Evolutionary conservation across 1,140 invertebrate species (phyloP), one percentile per base, ranked within the genome.

Genomic region (Drosophila sp.): DNA sequence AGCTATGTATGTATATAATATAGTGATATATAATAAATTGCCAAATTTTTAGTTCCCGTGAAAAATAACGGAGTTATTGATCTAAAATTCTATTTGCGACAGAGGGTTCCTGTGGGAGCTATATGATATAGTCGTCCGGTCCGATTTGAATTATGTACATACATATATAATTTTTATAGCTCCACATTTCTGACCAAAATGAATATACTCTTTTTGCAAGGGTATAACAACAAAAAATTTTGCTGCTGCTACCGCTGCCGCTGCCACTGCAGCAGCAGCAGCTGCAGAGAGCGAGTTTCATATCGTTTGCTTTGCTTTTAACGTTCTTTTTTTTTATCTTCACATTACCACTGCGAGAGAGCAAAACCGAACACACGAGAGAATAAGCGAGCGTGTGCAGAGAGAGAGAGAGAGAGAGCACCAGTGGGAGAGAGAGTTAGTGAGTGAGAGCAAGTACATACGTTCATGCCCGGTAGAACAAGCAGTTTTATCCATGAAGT

Each of bases 291-390:
- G 62, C 70, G 56, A 60, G 56, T 72, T 63, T 74, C 61, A 60
- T 73, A 67, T 64, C 63, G 63, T 40, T 67, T 70, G 41, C 58
- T 58, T 66, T 47, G 56, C 25, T 61, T 61, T 60, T 76, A 66
- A 25, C 72, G 60, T 47, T 69, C 35, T 72, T 56, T 54, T 60
- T 71, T 69, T 71, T 68, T 61, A 70, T 55, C n/a, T 57, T 47
- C 32, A 57, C 60, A 7, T 38, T 50, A 50, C 44, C 44, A 50
- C 25, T 50, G 44, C 11, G 25, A 27, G 44, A 50, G 44, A 27
- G 11, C 8, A 4, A 50, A 44, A 27, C 25, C 44, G 25, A 25
- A 35, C 55, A 17, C 25, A 30, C 32, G 25, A 23, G 56, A 58
- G 56, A 58, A 32, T 7, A 4, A 33, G 8, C 30, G n/a, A 58